phyloP scores from a whole-genome alignment of 2,797 vertebrate genomes.

The Semaprochilodus insignis region DNA sequence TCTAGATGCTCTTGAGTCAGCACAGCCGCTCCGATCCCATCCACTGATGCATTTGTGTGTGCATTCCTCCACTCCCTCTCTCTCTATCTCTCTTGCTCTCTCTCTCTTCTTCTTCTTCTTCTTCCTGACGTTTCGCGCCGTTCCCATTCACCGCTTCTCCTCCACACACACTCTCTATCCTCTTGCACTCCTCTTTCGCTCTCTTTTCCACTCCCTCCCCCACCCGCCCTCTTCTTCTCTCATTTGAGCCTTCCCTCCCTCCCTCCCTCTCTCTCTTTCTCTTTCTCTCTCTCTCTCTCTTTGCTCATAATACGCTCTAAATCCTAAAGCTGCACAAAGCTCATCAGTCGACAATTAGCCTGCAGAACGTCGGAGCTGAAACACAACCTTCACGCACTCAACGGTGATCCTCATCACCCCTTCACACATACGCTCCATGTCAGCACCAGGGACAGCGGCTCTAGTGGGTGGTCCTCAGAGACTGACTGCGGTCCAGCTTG shows the following conservation, averaged over 20 bases:
- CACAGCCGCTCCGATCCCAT: constrained; percentile 36
- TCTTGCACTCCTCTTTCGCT: constrained; percentile 33
- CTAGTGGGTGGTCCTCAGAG: neutral
- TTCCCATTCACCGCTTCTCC: constrained; percentile 13
- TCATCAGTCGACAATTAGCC: constrained; percentile 67
- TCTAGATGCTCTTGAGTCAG: constrained; percentile 53
- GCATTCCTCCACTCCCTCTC: constrained; percentile 27
- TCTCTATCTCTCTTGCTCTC: constrained; percentile 39
- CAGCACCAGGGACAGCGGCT: constrained; percentile 12
- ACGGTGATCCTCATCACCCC: constrained; percentile 19
- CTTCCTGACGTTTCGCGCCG: neutral
- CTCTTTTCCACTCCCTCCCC: no score
- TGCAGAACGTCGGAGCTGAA: constrained; percentile 36
- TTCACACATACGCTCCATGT: neutral
- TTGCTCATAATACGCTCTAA: constrained; percentile 63
- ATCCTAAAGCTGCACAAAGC: constrained; percentile 71
- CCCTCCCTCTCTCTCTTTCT: neutral
- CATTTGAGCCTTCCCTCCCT: neutral
- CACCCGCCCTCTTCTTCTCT: no score
- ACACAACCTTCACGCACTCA: constrained; percentile 30
- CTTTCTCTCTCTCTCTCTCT: constrained; percentile 31
- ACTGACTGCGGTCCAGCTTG: neutral
- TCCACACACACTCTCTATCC: constrained; percentile 25
- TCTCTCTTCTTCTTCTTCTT: constrained; percentile 38
- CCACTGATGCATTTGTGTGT: constrained; percentile 31